Conservation (phyloP, 2,888 invertebrate genomes). For the Serripes groenlandicus region DNA sequence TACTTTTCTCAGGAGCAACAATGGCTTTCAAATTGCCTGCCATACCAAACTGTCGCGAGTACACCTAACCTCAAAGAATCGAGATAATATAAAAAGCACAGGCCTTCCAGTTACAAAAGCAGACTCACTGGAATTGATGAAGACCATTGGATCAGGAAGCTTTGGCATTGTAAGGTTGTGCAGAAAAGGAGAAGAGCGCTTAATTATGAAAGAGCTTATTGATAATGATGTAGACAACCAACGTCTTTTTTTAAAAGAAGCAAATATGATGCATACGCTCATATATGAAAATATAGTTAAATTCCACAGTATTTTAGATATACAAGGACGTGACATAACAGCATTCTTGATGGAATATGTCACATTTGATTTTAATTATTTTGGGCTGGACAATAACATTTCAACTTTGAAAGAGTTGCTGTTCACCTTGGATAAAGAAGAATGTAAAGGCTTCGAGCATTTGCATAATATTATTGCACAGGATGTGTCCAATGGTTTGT, state of each 20-base stretch:
- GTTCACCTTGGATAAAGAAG: not conserved
- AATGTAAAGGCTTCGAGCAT: conserved; percentile 20
- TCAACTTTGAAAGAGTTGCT: conserved; percentile 10
- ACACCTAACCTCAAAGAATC: too few species aligned
- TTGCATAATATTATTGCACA: conserved; percentile 16
- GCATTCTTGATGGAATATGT: conserved; percentile 23
- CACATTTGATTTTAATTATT: conserved; percentile 25
- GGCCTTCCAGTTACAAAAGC: not conserved
- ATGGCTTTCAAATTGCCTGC: too few species aligned
- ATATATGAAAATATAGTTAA: conserved; percentile 26
- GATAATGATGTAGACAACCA: conserved; percentile 16
- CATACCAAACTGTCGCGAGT: too few species aligned
- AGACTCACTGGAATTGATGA: not conserved
- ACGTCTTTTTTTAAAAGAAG: conserved; percentile 31
- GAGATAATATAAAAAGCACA: too few species aligned
- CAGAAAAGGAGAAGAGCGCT: not conserved
- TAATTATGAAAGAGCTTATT: conserved; percentile 13
- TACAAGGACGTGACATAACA: not conserved
- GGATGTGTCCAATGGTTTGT: conserved; percentile 13
- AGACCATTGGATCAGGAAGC: conserved; percentile 13
- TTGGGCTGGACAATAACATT: conserved; percentile 10
- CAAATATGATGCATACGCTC: not conserved
- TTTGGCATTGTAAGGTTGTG: conserved; percentile 20
- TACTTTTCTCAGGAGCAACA: too few species aligned
- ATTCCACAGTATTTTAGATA: conserved; percentile 1